phyloP scores from a whole-genome alignment of 2,888 invertebrate genomes.

The Thumatha senex region DNA sequence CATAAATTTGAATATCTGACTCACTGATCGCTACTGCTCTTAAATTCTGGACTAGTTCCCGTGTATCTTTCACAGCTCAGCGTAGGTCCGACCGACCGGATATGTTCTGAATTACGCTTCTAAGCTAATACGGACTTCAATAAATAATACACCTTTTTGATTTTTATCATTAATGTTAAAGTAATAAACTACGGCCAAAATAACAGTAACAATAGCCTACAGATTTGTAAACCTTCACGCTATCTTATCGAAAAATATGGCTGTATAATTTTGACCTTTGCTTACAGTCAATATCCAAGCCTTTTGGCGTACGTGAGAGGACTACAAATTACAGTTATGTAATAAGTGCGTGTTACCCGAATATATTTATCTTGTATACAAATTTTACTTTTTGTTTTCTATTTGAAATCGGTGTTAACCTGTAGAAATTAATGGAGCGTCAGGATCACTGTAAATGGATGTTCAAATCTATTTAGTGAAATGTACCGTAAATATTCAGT shows the following conservation, averaged over 20 bases:
- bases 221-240: not conserved
- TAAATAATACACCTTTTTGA: no score
- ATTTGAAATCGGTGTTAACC: not conserved
- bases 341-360: not conserved
- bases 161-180: no score
- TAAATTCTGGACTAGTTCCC: no score
- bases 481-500: no score
- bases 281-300: not conserved
- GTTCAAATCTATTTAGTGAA: not conserved
- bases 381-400: not conserved
- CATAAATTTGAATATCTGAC: no score
- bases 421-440: slow-evolving; percentile 2
- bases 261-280: not conserved
- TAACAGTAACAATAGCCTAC: no score
- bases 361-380: slow-evolving; percentile 1
- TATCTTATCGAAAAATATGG: not conserved
- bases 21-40: no score
- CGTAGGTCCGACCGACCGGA: no score
- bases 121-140: no score
- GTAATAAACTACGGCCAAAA: no score
- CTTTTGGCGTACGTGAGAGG: not conserved
- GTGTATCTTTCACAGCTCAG: no score
- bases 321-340: not conserved
- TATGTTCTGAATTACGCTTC: no score
- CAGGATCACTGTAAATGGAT: not conserved